These are phyloP conservation scores for Erannis defoliaria DNA, from an alignment of 2,888 invertebrate species.

Conservation along the genomic window DNA sequence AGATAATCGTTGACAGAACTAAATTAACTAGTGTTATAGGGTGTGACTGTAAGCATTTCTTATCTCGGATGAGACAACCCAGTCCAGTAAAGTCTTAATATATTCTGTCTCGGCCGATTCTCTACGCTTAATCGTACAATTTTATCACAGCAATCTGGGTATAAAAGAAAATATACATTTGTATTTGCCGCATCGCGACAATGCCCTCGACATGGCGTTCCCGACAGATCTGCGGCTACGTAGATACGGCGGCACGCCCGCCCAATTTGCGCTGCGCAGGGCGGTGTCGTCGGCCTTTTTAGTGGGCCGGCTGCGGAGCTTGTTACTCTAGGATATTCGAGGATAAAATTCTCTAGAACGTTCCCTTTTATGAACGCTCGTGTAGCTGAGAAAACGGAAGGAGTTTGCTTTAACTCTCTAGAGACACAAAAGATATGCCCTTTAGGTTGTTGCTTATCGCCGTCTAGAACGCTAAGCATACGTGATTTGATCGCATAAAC, in stretches of 20 bases:
- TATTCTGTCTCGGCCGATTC: constrained; percentile 34
- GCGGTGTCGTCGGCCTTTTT: constrained; percentile 63
- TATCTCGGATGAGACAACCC: constrained; percentile 2
- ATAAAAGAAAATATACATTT: constrained; percentile 54
- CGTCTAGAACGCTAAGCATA: constrained; percentile 7
- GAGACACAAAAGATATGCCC: constrained; percentile 39
- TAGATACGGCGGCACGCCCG: constrained; percentile 43
- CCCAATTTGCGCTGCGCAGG: constrained; percentile 56
- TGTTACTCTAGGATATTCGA: constrained; percentile 43
- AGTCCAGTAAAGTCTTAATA: constrained; percentile 13
- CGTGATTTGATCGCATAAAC: constrained; percentile 22
- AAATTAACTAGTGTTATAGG: too few relatives aligned
- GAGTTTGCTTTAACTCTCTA: constrained; percentile 29
- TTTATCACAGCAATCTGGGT: constrained; percentile 51
- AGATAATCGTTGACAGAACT: too few relatives aligned
- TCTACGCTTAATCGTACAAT: constrained; percentile 49
- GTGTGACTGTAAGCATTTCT: neutral
- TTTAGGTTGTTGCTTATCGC: constrained; percentile 26
- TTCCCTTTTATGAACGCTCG: constrained; percentile 21
- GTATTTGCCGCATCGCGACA: constrained; percentile 51
- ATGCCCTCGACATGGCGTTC: constrained; percentile 46
- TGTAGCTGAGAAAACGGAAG: constrained; percentile 29
- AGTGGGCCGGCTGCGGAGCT: constrained; percentile 48
- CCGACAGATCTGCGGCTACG: constrained; percentile 44
- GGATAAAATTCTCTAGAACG: constrained; percentile 41